A percentile compares a stretch with the other conserved stretches of the same genome.
These are phyloP conservation scores for Lasioglossum albipes DNA, from an alignment of 1,140 invertebrate genomes.

Conservation along the genomic window DNA sequence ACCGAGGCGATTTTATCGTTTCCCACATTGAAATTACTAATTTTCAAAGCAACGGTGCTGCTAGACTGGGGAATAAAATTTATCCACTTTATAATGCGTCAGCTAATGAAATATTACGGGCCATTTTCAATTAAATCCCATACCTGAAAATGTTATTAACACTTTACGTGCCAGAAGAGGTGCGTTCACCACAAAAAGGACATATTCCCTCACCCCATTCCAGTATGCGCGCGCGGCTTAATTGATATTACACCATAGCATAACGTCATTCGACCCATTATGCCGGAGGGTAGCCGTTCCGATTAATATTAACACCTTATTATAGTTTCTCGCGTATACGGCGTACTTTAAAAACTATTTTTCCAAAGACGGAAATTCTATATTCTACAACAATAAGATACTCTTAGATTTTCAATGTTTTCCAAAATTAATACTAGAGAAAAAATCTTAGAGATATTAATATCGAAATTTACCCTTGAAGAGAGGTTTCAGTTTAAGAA, in stretches of 20 bases:
- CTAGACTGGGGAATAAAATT: not conserved
- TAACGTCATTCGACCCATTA: constrained; percentile 20
- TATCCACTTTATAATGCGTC: not conserved
- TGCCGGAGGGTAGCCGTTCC: not conserved
- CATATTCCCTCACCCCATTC: not conserved
- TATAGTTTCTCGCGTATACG: constrained; percentile 1
- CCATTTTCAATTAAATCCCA: constrained; percentile 27
- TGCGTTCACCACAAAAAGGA: not conserved
- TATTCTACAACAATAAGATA: too few species aligned
- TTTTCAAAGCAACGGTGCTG: not conserved
- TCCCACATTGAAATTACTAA: constrained; percentile 8
- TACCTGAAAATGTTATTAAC: constrained; percentile 10
- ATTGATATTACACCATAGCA: constrained; percentile 31
- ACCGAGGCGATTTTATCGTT: not conserved
- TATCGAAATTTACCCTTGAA: too few species aligned
- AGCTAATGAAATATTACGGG: not conserved
- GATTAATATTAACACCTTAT: constrained; percentile 45
- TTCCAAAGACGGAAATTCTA: constrained; percentile 21
- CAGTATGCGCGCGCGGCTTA: not conserved
- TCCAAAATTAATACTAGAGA: too few species aligned
- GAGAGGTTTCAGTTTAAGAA: too few species aligned
- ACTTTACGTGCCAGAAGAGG: not conserved
- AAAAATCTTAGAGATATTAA: too few species aligned
- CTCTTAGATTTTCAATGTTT: too few species aligned
- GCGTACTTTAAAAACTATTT: constrained; percentile 8